A percentile compares a stretch with the other conserved stretches of the same genome.
Conservation (phyloP, 2,888 invertebrate species). For the Sinelater perroti region DNA sequence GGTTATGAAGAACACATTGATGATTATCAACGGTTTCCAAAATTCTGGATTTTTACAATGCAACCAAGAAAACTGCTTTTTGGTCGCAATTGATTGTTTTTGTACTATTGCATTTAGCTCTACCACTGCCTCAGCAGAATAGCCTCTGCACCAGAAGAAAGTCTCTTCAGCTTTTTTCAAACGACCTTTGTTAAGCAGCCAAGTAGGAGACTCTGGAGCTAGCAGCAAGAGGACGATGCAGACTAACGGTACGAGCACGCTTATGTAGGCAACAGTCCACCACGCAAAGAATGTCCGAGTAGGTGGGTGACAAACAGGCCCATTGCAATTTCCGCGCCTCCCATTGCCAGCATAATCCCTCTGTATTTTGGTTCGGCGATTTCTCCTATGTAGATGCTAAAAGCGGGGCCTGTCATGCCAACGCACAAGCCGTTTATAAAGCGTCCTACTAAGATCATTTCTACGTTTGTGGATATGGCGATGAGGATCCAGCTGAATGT, state of each 20-base stretch:
- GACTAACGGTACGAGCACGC: slow-evolving; percentile 63
- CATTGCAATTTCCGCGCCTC: slow-evolving; percentile 69
- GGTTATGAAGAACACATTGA: slow-evolving; percentile 72
- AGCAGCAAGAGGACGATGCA: slow-evolving; percentile 64
- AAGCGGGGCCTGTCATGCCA: slow-evolving; percentile 64
- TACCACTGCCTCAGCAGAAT: slow-evolving; percentile 61
- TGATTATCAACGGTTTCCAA: slow-evolving; percentile 67
- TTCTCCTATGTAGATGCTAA: slow-evolving; percentile 69
- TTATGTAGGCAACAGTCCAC: slow-evolving; percentile 68
- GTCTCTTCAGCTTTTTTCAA: slow-evolving; percentile 67
- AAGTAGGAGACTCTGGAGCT: slow-evolving; percentile 74
- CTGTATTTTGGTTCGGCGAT: slow-evolving; percentile 68
- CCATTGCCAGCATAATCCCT: slow-evolving; percentile 70
- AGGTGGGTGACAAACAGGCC: slow-evolving; percentile 72
- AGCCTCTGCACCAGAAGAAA: slow-evolving; percentile 69
- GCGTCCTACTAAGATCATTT: slow-evolving; percentile 64
- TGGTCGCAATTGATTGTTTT: slow-evolving; percentile 48
- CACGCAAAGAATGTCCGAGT: slow-evolving; percentile 73
- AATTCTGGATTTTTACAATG: slow-evolving; percentile 64
- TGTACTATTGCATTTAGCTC: slow-evolving; percentile 64
- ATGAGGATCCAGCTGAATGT: slow-evolving; percentile 70
- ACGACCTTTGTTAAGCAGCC: slow-evolving; percentile 70
- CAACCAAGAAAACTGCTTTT: not conserved
- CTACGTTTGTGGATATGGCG: slow-evolving; percentile 63
- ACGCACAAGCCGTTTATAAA: slow-evolving; percentile 65